A percentile compares a stretch with the other conserved stretches of the same genome.
These are phyloP conservation scores for Chrysina gloriosa DNA, from an alignment of 2,888 invertebrate species.

Conservation along the genomic window DNA sequence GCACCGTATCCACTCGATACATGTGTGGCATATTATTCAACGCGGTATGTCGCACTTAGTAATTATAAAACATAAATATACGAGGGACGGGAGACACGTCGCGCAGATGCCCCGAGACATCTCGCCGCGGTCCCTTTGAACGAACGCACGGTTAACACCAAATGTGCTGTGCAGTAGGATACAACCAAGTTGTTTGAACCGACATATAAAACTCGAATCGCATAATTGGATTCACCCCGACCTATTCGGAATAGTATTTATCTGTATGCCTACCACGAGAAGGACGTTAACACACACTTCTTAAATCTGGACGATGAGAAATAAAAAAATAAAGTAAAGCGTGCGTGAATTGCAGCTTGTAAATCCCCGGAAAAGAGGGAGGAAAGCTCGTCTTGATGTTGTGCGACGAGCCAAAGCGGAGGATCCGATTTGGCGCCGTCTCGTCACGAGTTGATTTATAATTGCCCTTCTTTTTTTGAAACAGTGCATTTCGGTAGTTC, in stretches of 20 bases:
- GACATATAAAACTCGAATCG: too few species aligned
- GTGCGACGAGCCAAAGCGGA: slow-evolving; percentile 20
- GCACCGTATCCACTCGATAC: not conserved
- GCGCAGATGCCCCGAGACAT: slow-evolving; percentile 34
- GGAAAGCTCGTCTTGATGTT: not conserved
- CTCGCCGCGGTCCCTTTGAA: slow-evolving; percentile 49
- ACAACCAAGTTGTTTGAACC: slow-evolving; percentile 48
- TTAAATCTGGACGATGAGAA: too few species aligned
- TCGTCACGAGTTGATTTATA: slow-evolving; percentile 15
- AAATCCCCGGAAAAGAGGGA: not conserved
- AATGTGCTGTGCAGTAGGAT: slow-evolving; percentile 51
- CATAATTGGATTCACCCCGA: slow-evolving; percentile 49
- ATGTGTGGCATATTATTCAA: slow-evolving; percentile 7
- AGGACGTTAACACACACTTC: too few species aligned
- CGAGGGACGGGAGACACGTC: slow-evolving; percentile 12
- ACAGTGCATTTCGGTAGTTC: not conserved
- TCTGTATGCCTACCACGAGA: too few species aligned
- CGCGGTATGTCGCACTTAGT: slow-evolving; percentile 8
- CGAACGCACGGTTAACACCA: slow-evolving; percentile 53
- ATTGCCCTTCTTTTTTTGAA: not conserved
- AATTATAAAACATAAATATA: slow-evolving; percentile 31
- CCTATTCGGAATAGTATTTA: too few species aligned
- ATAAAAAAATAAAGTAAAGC: not conserved
- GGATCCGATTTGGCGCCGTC: slow-evolving; percentile 22
- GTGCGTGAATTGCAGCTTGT: slow-evolving; percentile 19